Evolutionary conservation across 2,113 vertebrate species (phyloP), one percentile per base, ranked within the genome.

Genomic region (Lathamus discolor): DNA sequence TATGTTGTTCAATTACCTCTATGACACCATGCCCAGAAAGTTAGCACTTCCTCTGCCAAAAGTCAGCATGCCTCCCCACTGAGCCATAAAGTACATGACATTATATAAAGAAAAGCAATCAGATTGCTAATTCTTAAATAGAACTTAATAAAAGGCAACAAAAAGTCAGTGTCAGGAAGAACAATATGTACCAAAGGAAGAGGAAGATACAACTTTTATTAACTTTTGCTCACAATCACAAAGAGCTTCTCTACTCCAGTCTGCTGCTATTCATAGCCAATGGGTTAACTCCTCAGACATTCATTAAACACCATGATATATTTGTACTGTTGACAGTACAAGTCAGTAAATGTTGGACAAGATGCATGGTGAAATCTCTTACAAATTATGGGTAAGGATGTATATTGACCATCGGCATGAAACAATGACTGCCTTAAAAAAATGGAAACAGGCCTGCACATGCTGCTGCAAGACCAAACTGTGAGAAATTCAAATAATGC

Each of bases 261-360:
- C 51, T 90, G 67, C 88, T 90, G 19, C 63, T 92, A 87, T 87
- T 94, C 79, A 69, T 88, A 75, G 57, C 33, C 62, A 83, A 43
- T 51, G 31, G 25, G 22, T 48, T 86, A 61, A 92, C 43, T 94
- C 67, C 66, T 57, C 74, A 88, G 82, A 68, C 44, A 46, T 78
- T 88, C 16, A n/a, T 66, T 46, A 88, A 76, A 80, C 46, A 72
- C 41, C 55, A 62, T 5, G 33, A 61, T 54, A 43, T 33, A 46
- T 88, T 96, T 90, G 69, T 68, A 83, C 43, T 83, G 49, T 46
- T 94, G 86, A 92, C 59, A 78, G 92, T 55, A 68, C 44, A 95
- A 96, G 70, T 75, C 80, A 93, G 73, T 77, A 95, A 90, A 67
- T 48, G 37, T 73, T 84, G 78, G 66, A 95, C 69, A 86, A 94